Base-by-base conservation (phyloP, 2,888 invertebrate species). In the Drosophila helvetica region DNA sequence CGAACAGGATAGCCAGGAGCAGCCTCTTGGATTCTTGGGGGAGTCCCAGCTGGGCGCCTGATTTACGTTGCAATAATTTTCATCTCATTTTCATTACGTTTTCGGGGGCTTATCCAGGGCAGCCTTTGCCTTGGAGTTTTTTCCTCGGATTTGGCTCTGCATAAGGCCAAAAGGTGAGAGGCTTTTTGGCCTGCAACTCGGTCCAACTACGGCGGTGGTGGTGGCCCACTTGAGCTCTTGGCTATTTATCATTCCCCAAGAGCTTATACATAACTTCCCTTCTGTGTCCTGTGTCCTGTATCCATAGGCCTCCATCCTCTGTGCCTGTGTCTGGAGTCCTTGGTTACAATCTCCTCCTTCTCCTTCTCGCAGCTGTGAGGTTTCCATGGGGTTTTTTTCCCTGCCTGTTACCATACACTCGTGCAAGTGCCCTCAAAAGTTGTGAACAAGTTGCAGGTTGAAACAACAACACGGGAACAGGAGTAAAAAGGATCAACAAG, bases 71-170 rank as follows among this genome's bases (percentile, higher is more conserved):
- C 85, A 88, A 89, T 88, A 87, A 87, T 87, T 89, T 79, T 83
- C 83, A 85, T 78, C 89, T 88, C 87, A 88, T 88, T 88, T 86
- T 88, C 89, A 89, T 89, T 86, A 86, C 81, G 69, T 78, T 83
- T 42, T 79, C 50, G 65, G 66, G n/a, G n/a, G 78, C 88, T 84
- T 76, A 81, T 77, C 71, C 67, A 22, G 42, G 43, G 33, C 30
- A 48, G 7, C 30, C 22, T 54, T 50, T 51, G 27, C 50, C 22
- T 25, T 3, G 27, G 68, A 27, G 48, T 25, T 53, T 43, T 61
- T 55, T 30, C 5, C 51, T 22, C 22, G 22, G 22, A 22, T 55
- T 17, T n/a, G 27, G 45, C 33, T 64, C 65, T 59, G 78, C 80
- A 70, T 70, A 57, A 59, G 77, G 60, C 77, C 12, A 60, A 38